Percentiles rank a stretch among this genome's conserved stretches.
phyloP scores from a whole-genome alignment of 2,797 vertebrate genomes.

The Trematomus bernacchii region DNA sequence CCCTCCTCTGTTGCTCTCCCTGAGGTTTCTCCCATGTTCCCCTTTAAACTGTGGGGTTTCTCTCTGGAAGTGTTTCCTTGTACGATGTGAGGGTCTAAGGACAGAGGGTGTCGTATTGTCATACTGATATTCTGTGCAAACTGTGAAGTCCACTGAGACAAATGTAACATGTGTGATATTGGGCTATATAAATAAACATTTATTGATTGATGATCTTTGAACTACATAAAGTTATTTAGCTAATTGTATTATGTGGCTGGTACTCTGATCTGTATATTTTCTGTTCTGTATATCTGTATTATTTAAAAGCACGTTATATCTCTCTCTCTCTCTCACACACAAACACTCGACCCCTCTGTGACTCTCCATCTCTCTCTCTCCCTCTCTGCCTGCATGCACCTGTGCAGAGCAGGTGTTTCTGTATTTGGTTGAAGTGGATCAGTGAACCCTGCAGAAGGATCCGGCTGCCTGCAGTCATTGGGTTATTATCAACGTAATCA shows the following conservation, averaged over 20 bases:
- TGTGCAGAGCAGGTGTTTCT: constrained; percentile 70
- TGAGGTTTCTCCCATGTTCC: too few species aligned
- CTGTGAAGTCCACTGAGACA: too few species aligned
- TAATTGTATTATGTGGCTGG: not conserved
- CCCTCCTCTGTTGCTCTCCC: too few species aligned
- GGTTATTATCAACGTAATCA: constrained; percentile 60
- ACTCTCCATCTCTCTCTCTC: not conserved
- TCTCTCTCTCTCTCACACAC: not conserved
- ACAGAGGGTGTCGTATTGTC: too few species aligned
- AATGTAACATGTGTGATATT: too few species aligned
- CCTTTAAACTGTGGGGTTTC: too few species aligned
- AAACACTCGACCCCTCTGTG: not conserved
- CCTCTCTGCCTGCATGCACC: constrained; percentile 56
- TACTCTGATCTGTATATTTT: not conserved
- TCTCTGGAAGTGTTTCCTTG: too few species aligned
- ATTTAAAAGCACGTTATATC: not conserved
- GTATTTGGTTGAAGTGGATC: constrained; percentile 56
- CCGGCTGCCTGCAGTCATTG: constrained; percentile 45
- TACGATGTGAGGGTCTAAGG: too few species aligned
- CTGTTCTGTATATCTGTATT: not conserved
- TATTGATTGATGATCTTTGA: too few species aligned
- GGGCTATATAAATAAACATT: too few species aligned
- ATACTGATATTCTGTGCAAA: too few species aligned
- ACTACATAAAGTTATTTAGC: not conserved
- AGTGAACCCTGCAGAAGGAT: constrained; percentile 60